Evolutionary conservation across 2,797 vertebrate genomes (phyloP).

Genomic region (Pangasius krempfi): DNA sequence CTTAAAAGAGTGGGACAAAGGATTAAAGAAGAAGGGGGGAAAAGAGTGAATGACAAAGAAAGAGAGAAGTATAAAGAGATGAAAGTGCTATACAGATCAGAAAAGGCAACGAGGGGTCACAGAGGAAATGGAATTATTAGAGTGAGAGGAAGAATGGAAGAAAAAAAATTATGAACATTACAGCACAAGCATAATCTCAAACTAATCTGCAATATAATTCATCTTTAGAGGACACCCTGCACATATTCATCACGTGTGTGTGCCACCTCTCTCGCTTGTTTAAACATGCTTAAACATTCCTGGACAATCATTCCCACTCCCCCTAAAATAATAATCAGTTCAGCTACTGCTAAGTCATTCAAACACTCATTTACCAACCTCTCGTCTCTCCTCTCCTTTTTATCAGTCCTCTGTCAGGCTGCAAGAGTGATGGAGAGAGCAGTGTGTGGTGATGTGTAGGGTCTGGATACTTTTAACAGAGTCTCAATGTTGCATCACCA

Average conservation of each 20-base stretch:
- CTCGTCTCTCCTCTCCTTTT: slow-evolving; percentile 44
- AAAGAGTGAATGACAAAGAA: background rate
- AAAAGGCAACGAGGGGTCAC: background rate
- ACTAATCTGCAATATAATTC: background rate
- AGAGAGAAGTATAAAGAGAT: background rate
- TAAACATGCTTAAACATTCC: slow-evolving; percentile 53
- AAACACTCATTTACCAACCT: slow-evolving; percentile 41
- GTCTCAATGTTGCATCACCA: background rate
- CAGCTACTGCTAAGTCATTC: slow-evolving; percentile 52
- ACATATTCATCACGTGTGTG: background rate
- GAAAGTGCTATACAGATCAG: slow-evolving; percentile 2
- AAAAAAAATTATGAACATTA: background rate
- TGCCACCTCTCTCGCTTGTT: slow-evolving; percentile 8
- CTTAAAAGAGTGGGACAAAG: background rate
- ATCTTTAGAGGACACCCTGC: background rate
- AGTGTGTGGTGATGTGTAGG: background rate
- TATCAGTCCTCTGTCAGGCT: slow-evolving; percentile 43
- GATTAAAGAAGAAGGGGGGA: background rate
- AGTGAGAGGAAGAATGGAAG: slow-evolving; percentile 9
- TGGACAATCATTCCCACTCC: slow-evolving; percentile 42
- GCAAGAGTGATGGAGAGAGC: slow-evolving; percentile 10
- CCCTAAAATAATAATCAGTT: slow-evolving; percentile 52
- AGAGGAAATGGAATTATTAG: background rate
- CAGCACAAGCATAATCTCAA: background rate
- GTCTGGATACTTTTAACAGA: slow-evolving; percentile 27